These are phyloP conservation scores for Drosophila malerkotliana DNA, from an alignment of 1,140 invertebrate species.

Conservation along the genomic window DNA sequence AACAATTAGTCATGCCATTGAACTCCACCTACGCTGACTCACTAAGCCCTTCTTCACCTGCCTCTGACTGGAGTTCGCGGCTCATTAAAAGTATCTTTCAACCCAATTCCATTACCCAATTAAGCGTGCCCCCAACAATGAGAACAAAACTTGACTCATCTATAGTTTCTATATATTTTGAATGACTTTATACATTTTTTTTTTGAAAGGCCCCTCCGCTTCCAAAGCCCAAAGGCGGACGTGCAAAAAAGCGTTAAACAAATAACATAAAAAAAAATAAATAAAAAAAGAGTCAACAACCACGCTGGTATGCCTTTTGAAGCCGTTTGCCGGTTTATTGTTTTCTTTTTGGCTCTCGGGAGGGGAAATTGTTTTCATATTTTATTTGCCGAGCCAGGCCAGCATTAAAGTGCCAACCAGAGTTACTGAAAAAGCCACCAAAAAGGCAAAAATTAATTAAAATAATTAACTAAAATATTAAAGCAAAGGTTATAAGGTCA, in stretches of 20 bases:
- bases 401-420: slow-evolving; percentile 53
- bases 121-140: slow-evolving; percentile 49
- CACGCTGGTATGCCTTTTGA: slow-evolving; percentile 72
- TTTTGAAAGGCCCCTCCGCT: slow-evolving; percentile 9
- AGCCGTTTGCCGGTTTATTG: slow-evolving; percentile 52
- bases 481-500: background rate
- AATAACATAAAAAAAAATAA: slow-evolving; percentile 43
- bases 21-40: slow-evolving; percentile 28
- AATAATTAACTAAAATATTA: slow-evolving; percentile 28
- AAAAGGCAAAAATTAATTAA: slow-evolving; percentile 5
- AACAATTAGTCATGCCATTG: slow-evolving; percentile 27
- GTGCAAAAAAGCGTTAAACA: slow-evolving; percentile 46
- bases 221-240: slow-evolving; percentile 31
- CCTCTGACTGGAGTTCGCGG: slow-evolving; percentile 31
- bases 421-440: slow-evolving; percentile 45
- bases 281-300: slow-evolving; percentile 73
- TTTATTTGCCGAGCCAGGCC: slow-evolving; percentile 41
- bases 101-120: slow-evolving; percentile 69
- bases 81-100: slow-evolving; percentile 70
- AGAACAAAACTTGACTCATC: slow-evolving; percentile 67
- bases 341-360: slow-evolving; percentile 48
- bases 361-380: slow-evolving; percentile 54
- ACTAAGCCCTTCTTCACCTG: background rate
- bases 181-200: slow-evolving; percentile 11
- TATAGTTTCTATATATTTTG: slow-evolving; percentile 17